Evolutionary conservation across 2,113 vertebrate species (phyloP).

Genomic region (Pteruthius melanotis): DNA sequence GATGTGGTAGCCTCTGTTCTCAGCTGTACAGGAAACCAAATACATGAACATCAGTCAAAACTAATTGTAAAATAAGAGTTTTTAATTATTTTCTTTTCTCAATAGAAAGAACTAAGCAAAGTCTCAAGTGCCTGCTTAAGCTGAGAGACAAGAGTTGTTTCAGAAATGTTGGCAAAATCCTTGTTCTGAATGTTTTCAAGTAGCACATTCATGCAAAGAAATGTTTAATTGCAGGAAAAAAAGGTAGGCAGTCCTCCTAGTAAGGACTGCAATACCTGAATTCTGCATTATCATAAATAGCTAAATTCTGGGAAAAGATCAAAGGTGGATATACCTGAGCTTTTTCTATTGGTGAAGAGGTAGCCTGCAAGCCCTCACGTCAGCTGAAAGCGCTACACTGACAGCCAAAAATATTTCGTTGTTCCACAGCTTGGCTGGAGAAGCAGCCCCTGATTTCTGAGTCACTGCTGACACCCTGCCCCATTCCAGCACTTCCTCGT

Average conservation of each 20-base stretch:
- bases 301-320: neutral
- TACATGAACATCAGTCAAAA: neutral
- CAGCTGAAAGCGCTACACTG: fast-evolving
- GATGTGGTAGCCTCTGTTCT: neutral
- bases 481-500: neutral
- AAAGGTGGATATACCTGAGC: neutral
- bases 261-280: neutral
- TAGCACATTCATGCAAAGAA: neutral
- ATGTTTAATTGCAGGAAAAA: neutral
- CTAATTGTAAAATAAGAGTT: neutral
- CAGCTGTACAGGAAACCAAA: neutral
- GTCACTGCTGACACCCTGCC: slow-evolving; percentile 2
- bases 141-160: neutral
- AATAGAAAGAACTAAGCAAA: neutral
- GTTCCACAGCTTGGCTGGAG: neutral
- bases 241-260: neutral
- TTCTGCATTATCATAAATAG: neutral
- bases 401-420: fast-evolving
- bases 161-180: neutral
- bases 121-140: neutral
- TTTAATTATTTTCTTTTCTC: neutral
- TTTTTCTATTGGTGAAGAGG: neutral
- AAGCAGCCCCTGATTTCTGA: neutral
- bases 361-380: neutral
- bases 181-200: neutral